Evolutionary conservation across 2,888 invertebrate genomes (phyloP).

Genomic region (Drosophila setosimentum): DNA sequence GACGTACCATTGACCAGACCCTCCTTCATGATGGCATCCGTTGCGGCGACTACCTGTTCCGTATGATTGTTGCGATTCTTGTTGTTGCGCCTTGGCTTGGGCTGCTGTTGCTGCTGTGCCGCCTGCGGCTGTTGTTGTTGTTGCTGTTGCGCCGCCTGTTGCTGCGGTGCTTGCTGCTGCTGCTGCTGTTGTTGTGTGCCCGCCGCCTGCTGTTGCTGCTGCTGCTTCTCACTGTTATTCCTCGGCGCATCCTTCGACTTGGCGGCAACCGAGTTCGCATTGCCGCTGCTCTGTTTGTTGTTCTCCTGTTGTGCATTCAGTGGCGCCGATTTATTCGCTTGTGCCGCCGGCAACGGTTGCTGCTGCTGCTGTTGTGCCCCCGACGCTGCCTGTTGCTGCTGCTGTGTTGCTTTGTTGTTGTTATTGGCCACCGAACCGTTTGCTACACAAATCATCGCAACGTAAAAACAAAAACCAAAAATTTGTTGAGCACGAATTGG

Average conservation of each 20-base stretch:
- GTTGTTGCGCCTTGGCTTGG: constrained; percentile 83
- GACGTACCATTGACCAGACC: constrained; percentile 85
- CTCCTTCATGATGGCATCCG: constrained; percentile 83
- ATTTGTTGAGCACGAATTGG: constrained; percentile 14
- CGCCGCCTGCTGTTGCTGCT: constrained; percentile 63
- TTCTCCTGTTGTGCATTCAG: constrained; percentile 80
- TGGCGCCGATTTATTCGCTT: constrained; percentile 76
- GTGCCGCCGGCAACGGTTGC: constrained; percentile 50
- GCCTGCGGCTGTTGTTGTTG: constrained; percentile 54
- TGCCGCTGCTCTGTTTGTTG: constrained; percentile 76
- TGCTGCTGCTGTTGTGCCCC: constrained; percentile 55
- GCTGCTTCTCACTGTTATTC: constrained; percentile 73
- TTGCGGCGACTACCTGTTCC: constrained; percentile 69
- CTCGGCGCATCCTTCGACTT: constrained; percentile 68
- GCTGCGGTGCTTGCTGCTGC: constrained; percentile 45
- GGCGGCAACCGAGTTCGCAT: constrained; percentile 66
- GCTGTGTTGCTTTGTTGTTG: constrained; percentile 77
- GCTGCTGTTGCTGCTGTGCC: constrained; percentile 67
- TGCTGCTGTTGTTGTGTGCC: constrained; percentile 66
- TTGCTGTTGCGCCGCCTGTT: constrained; percentile 58
- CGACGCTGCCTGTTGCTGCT: constrained; percentile 68
- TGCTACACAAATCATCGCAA: constrained; percentile 3
- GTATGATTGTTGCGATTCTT: constrained; percentile 82
- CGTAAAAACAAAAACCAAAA: not conserved
- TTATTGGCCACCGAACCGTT: constrained; percentile 84